Percentiles rank a stretch among this genome's conserved stretches.
Conservation (phyloP, 2,888 invertebrate genomes). For the Biston betularia region DNA sequence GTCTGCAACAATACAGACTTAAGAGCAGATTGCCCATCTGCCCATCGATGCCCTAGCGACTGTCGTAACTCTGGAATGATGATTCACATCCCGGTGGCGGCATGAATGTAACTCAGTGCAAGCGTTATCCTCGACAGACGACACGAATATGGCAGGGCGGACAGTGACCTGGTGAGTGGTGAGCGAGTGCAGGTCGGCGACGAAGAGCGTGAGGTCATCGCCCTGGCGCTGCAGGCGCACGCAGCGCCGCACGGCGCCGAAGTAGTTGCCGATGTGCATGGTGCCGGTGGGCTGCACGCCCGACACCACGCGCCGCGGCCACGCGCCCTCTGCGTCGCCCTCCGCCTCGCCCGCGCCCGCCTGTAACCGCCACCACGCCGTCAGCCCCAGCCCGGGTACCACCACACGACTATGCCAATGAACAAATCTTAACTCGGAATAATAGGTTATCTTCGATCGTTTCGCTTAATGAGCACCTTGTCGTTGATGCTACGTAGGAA, state of each 20-base stretch:
- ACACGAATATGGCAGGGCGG: no score
- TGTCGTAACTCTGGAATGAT: no score
- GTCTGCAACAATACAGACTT: no score
- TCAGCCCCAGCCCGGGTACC: neutral
- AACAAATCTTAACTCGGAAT: neutral
- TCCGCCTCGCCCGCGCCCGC: slow-evolving; percentile 14
- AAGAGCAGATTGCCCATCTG: no score
- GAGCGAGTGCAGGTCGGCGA: slow-evolving; percentile 97
- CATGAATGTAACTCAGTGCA: no score
- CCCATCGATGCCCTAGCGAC: no score
- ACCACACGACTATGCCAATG: neutral
- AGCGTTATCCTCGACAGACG: no score
- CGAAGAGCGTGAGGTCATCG: slow-evolving; percentile 91
- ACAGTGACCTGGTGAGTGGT: slow-evolving; percentile 90
- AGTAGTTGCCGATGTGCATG: slow-evolving; percentile 98
- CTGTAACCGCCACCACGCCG: slow-evolving; percentile 5
- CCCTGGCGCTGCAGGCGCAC: slow-evolving; percentile 91
- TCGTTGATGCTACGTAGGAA: slow-evolving; percentile 17
- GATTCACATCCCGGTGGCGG: no score
- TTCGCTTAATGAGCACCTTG: slow-evolving; percentile 20
- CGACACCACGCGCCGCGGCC: slow-evolving; percentile 91
- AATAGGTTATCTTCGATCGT: slow-evolving; percentile 14
- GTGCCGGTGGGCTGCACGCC: slow-evolving; percentile 98
- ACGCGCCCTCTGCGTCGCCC: slow-evolving; percentile 51
- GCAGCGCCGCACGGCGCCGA: slow-evolving; percentile 96